These are phyloP conservation scores for Xiphias gladius DNA, from an alignment of 2,113 vertebrate genomes.

Conservation along the genomic window DNA sequence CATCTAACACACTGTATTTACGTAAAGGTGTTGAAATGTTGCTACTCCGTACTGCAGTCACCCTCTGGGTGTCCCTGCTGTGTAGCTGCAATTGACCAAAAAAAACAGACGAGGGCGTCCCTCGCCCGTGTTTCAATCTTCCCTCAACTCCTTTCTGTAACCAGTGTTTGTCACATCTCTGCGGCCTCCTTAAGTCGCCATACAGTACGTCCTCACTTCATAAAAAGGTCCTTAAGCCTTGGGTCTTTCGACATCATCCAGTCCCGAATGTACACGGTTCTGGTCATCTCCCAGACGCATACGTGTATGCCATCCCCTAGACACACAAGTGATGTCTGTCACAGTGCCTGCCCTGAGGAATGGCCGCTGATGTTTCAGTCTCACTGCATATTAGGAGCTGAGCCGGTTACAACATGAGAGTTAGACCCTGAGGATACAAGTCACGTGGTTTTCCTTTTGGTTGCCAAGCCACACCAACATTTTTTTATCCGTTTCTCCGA, in stretches of 20 bases:
- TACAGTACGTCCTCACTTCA: not conserved
- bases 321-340: not conserved
- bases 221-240: no score
- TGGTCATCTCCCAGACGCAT: not conserved
- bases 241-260: not conserved
- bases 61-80: not conserved
- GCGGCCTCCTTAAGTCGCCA: not conserved
- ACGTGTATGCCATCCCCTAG: not conserved
- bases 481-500: not conserved
- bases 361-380: slow-evolving; percentile 20
- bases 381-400: not conserved
- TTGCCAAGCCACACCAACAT: not conserved
- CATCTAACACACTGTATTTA: not conserved
- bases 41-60: not conserved
- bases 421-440: not conserved
- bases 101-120: slow-evolving; percentile 56
- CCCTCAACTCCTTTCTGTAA: not conserved
- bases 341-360: not conserved
- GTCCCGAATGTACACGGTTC: not conserved
- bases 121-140: not conserved
- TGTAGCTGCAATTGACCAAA: not conserved
- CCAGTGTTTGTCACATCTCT: not conserved
- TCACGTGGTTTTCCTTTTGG: not conserved
- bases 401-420: not conserved
- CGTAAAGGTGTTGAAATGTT: not conserved